Evolutionary conservation across 1,140 invertebrate species (phyloP).

Genomic region (Antheraea mylitta): DNA sequence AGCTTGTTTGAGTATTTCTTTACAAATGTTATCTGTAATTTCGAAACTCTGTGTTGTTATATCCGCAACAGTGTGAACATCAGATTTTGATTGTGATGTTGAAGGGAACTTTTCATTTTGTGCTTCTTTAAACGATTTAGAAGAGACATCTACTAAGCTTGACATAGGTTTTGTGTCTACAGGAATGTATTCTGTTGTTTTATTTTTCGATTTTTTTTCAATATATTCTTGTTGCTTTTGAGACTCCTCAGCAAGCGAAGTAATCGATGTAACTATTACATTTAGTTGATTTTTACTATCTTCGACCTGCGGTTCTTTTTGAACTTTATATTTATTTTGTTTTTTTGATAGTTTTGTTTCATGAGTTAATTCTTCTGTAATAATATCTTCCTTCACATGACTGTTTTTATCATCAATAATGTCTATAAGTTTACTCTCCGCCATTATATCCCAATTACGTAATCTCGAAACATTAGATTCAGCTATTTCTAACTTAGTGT

Average conservation of each 20-base stretch:
- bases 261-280: background rate
- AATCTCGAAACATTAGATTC: background rate
- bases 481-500: background rate
- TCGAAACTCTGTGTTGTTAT: background rate
- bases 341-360: background rate
- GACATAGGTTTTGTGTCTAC: background rate
- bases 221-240: slow-evolving; percentile 2
- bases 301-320: background rate
- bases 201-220: background rate
- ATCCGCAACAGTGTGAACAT: background rate
- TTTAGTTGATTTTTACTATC: background rate
- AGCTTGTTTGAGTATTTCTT: slow-evolving; percentile 29
- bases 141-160: background rate
- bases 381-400: background rate
- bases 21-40: background rate
- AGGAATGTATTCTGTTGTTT: background rate
- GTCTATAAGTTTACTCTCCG: background rate
- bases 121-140: background rate
- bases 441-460: background rate
- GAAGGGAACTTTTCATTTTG: background rate
- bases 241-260: background rate
- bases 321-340: background rate
- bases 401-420: background rate
- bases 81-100: background rate
- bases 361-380: background rate